Base-by-base conservation (phyloP, 2,888 invertebrate species). In the Acanthosoma haemorrhoidale region DNA sequence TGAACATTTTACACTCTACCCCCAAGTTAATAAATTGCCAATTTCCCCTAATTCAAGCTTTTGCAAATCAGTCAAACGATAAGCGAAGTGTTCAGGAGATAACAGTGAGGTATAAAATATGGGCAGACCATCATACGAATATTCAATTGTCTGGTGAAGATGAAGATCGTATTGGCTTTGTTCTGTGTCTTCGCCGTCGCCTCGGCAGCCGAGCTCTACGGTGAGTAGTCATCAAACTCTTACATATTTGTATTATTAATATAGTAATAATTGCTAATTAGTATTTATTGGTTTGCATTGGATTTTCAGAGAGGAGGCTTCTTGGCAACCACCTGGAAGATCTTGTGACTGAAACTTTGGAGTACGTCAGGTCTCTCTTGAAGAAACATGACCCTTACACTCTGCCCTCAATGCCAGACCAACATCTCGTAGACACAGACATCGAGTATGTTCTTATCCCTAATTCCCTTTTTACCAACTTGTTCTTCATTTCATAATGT, bases 261-360 rank as follows among this genome's bases (percentile, higher is more conserved):
- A 32, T 32, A 4, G 9, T 32, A 32, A 32, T 6, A 32, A 9
- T 32, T 6, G 32, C 9, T 4, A 32, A 15, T 8, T 15, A 15
- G n/a, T 6, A 9, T 36, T 36, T 5, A 8, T 8, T 3, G 15
- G 1, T 2, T 16, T 16, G 18, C 9, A 5, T 16, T 41, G 4
- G 2, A 3, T 43, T 43, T 51, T 51, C n/a, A 51, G 51, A 51
- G 8, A 6, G 13, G 5, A 51, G 51, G 29, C 61, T 61, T 61
- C 61, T 61, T 1, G 68, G 66, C 8, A 72, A 70, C 21, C 29
- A 57, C 13, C 67, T 70, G 6, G 72, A 72, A 36, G 64, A 72
- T 21, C 68, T 70, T 2, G 64, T 72, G 4, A 36, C 16, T 6
- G 58, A 72, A 31, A 68, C 68, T 1, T 57, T 70, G 8, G 72